These are phyloP conservation scores for Momotus momota DNA, from an alignment of 2,797 vertebrate genomes.

Conservation along the genomic window DNA sequence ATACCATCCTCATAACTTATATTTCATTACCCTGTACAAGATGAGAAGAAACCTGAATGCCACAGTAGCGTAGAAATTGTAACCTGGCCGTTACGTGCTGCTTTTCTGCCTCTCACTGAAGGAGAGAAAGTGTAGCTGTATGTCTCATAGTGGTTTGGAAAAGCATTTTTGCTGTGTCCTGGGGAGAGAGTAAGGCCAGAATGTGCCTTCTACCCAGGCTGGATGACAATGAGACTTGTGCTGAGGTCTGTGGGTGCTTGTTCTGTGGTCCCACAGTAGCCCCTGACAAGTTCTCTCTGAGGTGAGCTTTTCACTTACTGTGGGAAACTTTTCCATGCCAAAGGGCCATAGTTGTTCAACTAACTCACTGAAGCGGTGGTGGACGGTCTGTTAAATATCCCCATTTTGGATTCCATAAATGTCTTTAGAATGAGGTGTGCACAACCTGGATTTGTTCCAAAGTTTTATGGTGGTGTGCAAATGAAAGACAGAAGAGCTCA, in stretches of 20 bases:
- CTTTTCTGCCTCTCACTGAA: neutral
- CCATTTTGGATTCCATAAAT: neutral
- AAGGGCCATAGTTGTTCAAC: neutral
- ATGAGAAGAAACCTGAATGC: neutral
- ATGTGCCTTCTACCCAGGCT: neutral
- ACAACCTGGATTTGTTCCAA: neutral
- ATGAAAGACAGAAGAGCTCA: neutral
- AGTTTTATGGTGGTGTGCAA: neutral
- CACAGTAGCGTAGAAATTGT: neutral
- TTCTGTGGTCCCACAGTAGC: neutral
- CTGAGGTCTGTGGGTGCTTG: neutral
- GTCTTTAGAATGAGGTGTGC: rapidly evolving
- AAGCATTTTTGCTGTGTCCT: neutral
- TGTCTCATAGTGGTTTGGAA: neutral
- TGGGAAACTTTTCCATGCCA: neutral
- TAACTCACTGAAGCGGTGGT: neutral
- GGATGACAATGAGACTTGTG: neutral
- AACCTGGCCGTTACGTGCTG: neutral
- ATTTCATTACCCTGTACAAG: neutral
- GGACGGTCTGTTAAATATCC: neutral
- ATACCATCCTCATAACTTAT: neutral
- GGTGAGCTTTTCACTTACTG: neutral
- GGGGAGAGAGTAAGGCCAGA: neutral
- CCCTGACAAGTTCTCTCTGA: neutral
- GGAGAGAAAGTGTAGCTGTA: neutral